Conservation (phyloP, 2,113 vertebrate species). For the Corydoras maculifer region DNA sequence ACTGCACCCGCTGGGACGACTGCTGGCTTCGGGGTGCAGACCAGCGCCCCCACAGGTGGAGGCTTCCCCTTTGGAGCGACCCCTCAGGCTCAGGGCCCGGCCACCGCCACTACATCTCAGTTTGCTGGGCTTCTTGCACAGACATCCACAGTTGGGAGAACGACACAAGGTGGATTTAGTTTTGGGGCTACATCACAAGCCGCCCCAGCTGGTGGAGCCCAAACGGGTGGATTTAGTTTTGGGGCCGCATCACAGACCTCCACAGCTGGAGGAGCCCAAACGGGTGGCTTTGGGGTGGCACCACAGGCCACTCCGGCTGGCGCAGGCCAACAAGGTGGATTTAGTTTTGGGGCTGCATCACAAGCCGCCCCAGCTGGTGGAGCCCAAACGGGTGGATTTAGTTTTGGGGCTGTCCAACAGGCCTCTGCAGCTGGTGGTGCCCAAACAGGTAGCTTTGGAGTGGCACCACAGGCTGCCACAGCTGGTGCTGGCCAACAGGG, state of each 20-base stretch:
- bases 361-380: no score
- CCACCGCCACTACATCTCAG: conserved; percentile 47
- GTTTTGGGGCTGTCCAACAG: no score
- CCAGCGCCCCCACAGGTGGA: conserved; percentile 58
- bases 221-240: conserved; percentile 68
- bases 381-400: no score
- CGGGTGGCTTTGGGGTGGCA: no score
- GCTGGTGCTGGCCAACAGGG: no score
- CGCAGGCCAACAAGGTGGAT: no score
- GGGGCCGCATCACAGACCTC: conserved; percentile 59
- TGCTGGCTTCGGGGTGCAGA: conserved; percentile 55
- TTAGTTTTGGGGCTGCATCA: no score
- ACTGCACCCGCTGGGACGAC: conserved; percentile 37
- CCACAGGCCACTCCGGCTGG: no score
- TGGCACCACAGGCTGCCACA: no score
- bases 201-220: conserved; percentile 43
- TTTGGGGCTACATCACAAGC: conserved; percentile 47
- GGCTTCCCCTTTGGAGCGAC: conserved; percentile 66
- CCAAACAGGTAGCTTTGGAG: no score
- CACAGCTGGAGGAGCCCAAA: conserved; percentile 38
- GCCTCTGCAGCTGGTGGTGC: no score
- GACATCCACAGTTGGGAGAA: neutral
- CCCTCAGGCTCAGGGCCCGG: conserved; percentile 40
- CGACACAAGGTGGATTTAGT: conserved; percentile 50
- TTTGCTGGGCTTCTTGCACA: conserved; percentile 61